These are phyloP conservation scores for Trochalopteron elliotii DNA, from an alignment of 2,113 vertebrate genomes.

Conservation along the genomic window DNA sequence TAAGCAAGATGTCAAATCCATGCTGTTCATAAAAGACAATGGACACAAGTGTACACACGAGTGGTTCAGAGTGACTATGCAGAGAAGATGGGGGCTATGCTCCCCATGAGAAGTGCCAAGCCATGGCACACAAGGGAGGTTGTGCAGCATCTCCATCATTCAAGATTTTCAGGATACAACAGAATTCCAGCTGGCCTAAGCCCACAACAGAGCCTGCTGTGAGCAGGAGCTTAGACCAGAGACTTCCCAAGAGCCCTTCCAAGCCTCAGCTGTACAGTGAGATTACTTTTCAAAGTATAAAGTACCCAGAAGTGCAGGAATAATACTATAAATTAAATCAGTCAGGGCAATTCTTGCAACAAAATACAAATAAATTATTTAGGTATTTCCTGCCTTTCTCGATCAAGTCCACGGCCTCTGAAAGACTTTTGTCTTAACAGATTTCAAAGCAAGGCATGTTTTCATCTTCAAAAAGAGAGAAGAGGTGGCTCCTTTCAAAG, in stretches of 20 bases:
- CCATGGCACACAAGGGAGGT: neutral
- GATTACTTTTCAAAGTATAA: neutral
- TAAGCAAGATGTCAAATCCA: neutral
- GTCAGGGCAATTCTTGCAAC: neutral
- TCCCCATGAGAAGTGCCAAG: neutral
- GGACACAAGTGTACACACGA: neutral
- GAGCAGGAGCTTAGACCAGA: neutral
- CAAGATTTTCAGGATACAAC: neutral
- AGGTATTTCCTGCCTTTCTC: neutral
- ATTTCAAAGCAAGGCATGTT: neutral
- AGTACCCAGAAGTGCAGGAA: neutral
- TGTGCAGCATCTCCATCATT: rapidly evolving
- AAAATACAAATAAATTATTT: neutral
- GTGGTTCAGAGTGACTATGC: neutral
- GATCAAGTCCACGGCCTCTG: neutral
- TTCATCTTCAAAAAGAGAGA: neutral
- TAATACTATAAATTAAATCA: neutral
- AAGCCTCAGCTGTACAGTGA: neutral
- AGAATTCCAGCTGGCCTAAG: neutral
- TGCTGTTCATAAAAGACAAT: neutral
- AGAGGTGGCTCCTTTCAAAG: neutral
- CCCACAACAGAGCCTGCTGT: neutral
- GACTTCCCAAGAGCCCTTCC: neutral
- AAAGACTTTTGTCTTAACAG: neutral
- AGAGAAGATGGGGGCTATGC: neutral